Conservation (phyloP, 2,888 invertebrate genomes). For the Hoplodrina ambigua region DNA sequence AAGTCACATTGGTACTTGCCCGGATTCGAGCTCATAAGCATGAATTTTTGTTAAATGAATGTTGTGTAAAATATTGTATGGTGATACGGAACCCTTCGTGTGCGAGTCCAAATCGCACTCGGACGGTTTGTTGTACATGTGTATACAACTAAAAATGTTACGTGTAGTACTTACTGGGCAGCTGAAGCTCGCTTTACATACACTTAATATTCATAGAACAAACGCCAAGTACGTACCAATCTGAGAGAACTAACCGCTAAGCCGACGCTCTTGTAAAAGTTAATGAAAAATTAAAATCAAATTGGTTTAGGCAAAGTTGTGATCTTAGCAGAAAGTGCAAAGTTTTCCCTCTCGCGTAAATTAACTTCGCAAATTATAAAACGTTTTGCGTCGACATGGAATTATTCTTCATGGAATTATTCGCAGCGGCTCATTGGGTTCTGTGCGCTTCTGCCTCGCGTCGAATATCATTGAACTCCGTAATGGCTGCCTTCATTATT, state of each 20-base stretch:
- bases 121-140: too few relatives aligned
- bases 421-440: conserved; percentile 7
- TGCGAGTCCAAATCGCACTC: too few relatives aligned
- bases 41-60: too few relatives aligned
- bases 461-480: neutral
- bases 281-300: conserved; percentile 55
- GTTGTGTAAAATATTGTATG: too few relatives aligned
- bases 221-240: neutral
- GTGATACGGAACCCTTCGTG: too few relatives aligned
- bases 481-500: neutral
- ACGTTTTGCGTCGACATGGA: conserved; percentile 35
- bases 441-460: neutral
- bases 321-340: conserved; percentile 34
- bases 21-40: too few relatives aligned
- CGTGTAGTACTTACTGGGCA: too few relatives aligned
- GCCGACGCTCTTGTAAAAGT: conserved; percentile 31
- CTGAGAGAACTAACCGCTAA: conserved; percentile 21
- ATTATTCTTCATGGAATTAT: conserved; percentile 30
- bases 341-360: conserved; percentile 40
- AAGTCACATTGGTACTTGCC: too few relatives aligned
- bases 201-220: neutral
- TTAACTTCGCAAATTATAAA: conserved; percentile 52
- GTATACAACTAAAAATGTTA: too few relatives aligned
- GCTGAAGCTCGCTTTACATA: too few relatives aligned
- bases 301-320: conserved; percentile 53